These are phyloP conservation scores for Scaptomyza parva DNA, from an alignment of 2,888 invertebrate species.

Conservation along the genomic window DNA sequence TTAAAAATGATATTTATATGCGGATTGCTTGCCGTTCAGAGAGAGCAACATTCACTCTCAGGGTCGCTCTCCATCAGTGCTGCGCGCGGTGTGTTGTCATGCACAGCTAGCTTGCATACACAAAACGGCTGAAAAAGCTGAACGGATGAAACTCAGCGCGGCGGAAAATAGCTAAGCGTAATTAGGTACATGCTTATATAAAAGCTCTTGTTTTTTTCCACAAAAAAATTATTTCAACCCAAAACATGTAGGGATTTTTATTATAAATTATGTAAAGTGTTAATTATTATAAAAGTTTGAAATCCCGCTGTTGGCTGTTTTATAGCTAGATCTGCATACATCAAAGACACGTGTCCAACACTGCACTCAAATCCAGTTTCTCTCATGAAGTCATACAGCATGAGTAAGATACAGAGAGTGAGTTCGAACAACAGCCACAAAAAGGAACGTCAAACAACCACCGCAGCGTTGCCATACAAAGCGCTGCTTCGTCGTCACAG, in stretches of 20 bases:
- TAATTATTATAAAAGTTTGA: neutral
- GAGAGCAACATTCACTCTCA: conserved; percentile 22
- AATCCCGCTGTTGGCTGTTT: neutral
- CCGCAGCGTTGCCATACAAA: conserved; percentile 59
- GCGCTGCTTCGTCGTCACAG: conserved; percentile 28
- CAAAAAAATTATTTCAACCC: no score
- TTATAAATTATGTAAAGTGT: no score
- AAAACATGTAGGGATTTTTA: no score
- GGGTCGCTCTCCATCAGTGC: conserved; percentile 11
- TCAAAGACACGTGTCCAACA: conserved; percentile 7
- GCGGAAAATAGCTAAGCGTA: neutral
- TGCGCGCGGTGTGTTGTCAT: conserved; percentile 9
- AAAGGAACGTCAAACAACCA: conserved; percentile 73
- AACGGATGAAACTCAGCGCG: neutral
- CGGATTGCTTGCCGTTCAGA: conserved; percentile 23
- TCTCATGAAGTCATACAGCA: conserved; percentile 8
- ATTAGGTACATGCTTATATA: no score
- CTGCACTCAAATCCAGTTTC: conserved; percentile 23
- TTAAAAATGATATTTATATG: conserved; percentile 56
- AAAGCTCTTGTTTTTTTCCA: no score
- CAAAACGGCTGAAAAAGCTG: neutral
- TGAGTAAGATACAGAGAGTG: conserved; percentile 10
- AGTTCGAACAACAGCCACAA: conserved; percentile 51
- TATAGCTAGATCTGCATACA: conserved; percentile 8
- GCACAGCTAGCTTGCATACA: neutral